Evolutionary conservation across 2,113 vertebrate genomes (phyloP), one percentile per base, ranked within the genome.

Genomic region (Tachysurus vachellii): DNA sequence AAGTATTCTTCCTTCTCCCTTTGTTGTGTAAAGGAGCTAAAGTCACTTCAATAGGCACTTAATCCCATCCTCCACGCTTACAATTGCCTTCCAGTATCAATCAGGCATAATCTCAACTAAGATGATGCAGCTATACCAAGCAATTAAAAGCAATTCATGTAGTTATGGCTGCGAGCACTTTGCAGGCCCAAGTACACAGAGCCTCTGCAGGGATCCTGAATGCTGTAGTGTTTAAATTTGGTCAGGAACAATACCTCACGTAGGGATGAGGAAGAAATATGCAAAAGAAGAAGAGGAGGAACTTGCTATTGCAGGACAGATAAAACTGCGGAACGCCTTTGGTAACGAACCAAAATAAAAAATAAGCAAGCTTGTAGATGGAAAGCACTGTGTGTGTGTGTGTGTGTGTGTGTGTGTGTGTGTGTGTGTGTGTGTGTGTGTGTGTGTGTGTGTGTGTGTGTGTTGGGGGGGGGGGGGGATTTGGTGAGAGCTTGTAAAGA

Each of bases 21-120:
- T 96, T 96, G 95, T 97, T 97, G 96, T 93, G 92, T 94, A 94
- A 96, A 97, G 95, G 94, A 97, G 95, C 96, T 97, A 96, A 97
- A 97, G 96, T 98, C 97, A 96, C 96, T 97, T 98, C 96, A 98
- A 97, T 96, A 96, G 96, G 95, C 95, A 96, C 95, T 97, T 98
- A 98, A 99, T 98, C 97, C 96, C 94, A 97, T 99, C 97, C 96
- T 98, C 96, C 95, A 96, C 90, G 95, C 96, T 97, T 95, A 96
- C 95, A 96, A 97, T 96, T 95, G 96, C 96, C 96, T 96, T 96
- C 95, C 95, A 96, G 97, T 96, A 95, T 95, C 96, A 96, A 96
- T 97, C 95, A 96, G 94, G 95, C 94, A 95, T 97, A 97, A 97
- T 96, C 95, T 96, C 90, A 93, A 94, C 95, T 94, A 95, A 96